These are phyloP conservation scores for Drosophila kanapiae DNA, from an alignment of 1,140 invertebrate genomes.

Conservation along the genomic window DNA sequence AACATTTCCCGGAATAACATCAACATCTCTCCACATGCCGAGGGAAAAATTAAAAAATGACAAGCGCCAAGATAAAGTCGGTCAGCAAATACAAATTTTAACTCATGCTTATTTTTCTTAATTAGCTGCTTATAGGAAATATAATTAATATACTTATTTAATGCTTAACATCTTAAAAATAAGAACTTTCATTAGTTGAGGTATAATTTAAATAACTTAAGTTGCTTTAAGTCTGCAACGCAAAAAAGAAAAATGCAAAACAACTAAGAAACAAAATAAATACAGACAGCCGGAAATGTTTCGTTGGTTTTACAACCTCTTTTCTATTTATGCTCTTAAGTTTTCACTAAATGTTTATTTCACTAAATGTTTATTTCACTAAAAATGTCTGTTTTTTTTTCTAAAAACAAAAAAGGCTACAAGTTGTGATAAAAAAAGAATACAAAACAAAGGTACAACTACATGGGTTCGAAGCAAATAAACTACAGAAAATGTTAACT, in stretches of 20 bases:
- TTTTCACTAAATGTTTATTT: constrained; percentile 2
- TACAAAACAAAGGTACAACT: neutral
- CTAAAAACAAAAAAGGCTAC: too few relatives aligned
- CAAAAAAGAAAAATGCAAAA: neutral
- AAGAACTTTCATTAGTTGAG: too few relatives aligned
- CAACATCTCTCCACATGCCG: neutral
- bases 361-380: neutral
- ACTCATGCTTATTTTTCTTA: too few relatives aligned
- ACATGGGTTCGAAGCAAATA: neutral
- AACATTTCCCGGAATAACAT: constrained; percentile 7
- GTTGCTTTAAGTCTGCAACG: neutral
- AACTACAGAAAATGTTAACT: neutral
- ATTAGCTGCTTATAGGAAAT: neutral
- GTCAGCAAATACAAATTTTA: neutral
- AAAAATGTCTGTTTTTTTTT: neutral
- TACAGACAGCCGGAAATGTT: constrained; percentile 15
- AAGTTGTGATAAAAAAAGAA: neutral
- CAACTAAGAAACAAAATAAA: too few relatives aligned
- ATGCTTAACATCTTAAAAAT: neutral
- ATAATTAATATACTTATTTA: neutral
- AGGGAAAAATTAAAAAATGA: neutral
- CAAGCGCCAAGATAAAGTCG: constrained; percentile 19
- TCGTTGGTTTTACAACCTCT: neutral
- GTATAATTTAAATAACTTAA: too few relatives aligned
- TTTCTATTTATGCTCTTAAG: constrained; percentile 8